These are phyloP conservation scores for Encarsia formosa DNA, from an alignment of 2,888 invertebrate species.

Conservation along the genomic window DNA sequence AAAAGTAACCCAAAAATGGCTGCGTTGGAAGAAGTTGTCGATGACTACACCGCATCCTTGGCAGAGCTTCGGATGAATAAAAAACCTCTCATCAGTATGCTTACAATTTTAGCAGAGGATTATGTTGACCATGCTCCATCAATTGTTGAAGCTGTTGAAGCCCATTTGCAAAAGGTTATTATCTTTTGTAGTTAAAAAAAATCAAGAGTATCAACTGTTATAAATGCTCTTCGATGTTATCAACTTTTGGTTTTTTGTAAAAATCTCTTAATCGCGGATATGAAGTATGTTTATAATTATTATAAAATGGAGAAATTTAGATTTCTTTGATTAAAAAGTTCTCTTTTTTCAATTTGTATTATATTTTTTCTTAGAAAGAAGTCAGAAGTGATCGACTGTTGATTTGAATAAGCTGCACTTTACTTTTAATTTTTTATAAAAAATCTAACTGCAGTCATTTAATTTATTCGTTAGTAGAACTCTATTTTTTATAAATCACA, in stretches of 20 bases:
- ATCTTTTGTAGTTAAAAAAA: conserved; percentile 20
- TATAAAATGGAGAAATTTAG: conserved; percentile 6
- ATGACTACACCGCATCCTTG: conserved; percentile 86
- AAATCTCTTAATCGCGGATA: too few species aligned
- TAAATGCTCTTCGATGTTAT: too few species aligned
- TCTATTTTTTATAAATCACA: neutral
- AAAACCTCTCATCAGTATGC: conserved; percentile 95
- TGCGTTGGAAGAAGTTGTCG: conserved; percentile 63
- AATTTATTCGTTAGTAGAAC: neutral
- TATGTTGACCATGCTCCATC: conserved; percentile 81
- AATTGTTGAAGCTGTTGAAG: conserved; percentile 93
- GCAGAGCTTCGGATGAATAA: conserved; percentile 90
- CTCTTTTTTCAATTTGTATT: neutral
- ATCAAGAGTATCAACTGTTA: too few species aligned
- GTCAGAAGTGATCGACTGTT: too few species aligned
- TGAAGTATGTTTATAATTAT: too few species aligned
- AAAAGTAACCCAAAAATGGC: conserved; percentile 6
- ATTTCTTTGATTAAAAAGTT: conserved; percentile 5
- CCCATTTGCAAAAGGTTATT: conserved; percentile 89
- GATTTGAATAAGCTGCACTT: too few species aligned
- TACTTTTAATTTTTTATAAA: neutral
- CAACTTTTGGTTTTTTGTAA: too few species aligned
- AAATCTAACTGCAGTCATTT: neutral
- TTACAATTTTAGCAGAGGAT: conserved; percentile 98
- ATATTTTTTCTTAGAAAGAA: neutral